Base-by-base conservation (phyloP, 37 sponge, comb jelly and placozoan genomes). In the Aphrocallistes beatrix region DNA sequence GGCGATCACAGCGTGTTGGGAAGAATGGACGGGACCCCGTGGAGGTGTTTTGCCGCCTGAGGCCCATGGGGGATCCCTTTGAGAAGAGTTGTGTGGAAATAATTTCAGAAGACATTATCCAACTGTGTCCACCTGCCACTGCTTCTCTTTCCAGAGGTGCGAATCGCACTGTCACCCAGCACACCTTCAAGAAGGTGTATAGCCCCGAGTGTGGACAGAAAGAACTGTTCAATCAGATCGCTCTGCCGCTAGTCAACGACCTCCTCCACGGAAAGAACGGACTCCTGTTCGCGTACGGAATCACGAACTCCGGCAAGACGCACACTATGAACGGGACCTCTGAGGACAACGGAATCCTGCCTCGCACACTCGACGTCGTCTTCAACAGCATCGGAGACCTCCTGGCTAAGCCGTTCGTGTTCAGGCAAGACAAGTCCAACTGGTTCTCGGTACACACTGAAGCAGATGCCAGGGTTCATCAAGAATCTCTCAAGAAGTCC, bases 281-380 rank as follows among this genome's bases (percentile, higher is more conserved):
- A 13, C 85, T 97, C 21, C 83, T 97, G 37, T 97, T 97, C 88
- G 93, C 95, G 19, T 95, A 95, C 85, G 99, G 99, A 13, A 93
- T 97, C 83, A 97, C 99, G 37, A 91, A 93, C 86, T 95, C 95
- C 69, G 99, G 99, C 0, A 97, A 97, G 87, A 97, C 99, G 38
- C 91, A 92, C 88, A 97, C 99, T 37, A 93, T 97, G 89, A 91
- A 84, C 0, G 99, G 99, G 28, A 91, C 93, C 23, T 90, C 93
- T 1, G 92, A 92, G 37, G 81, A 93, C 37, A 86, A 91, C 9
- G 99, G 99, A 0, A 92, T 97, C 1, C 89, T 97, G 37, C 99
- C 99, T 8, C 45, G 99, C 1, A 84, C 91, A 34, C 87, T 97
- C 17, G 99, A 97, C 51, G 91, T 95, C 38, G 89, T 97, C 38